phyloP scores from a whole-genome alignment of 1,140 invertebrate genomes.

The Dreissena polymorpha region DNA sequence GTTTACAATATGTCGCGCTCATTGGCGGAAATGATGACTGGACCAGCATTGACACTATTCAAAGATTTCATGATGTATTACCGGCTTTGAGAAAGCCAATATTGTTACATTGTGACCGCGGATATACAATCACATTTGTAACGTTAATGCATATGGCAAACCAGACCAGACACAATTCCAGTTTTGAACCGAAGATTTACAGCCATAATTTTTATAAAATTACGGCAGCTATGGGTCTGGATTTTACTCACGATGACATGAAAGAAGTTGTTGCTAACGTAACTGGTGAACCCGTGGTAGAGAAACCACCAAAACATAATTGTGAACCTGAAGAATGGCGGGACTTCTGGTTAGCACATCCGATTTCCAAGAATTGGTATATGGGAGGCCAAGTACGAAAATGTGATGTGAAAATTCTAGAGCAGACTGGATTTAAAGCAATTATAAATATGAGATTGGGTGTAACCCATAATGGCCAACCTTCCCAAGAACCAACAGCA shows the following conservation, averaged over 20 bases:
- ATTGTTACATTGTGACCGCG: constrained; percentile 66
- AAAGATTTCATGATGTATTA: constrained; percentile 60
- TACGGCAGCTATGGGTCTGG: constrained; percentile 66
- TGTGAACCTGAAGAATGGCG: constrained; percentile 64
- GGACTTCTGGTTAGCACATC: constrained; percentile 71
- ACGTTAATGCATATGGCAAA: constrained; percentile 71
- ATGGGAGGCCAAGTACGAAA: constrained; percentile 68
- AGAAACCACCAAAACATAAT: constrained; percentile 63
- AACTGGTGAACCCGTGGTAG: constrained; percentile 63
- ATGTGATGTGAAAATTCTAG: constrained; percentile 61
- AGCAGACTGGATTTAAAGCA: constrained; percentile 63
- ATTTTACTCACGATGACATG: constrained; percentile 65
- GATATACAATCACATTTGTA: constrained; percentile 70
- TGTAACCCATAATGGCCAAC: constrained; percentile 56
- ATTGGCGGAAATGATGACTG: constrained; percentile 65
- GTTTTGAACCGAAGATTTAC: constrained; percentile 58
- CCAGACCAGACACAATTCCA: constrained; percentile 51
- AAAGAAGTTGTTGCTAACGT: constrained; percentile 64
- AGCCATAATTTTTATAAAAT: constrained; percentile 68
- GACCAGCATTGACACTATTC: constrained; percentile 61
- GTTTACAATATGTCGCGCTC: constrained; percentile 62
- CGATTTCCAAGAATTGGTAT: constrained; percentile 72
- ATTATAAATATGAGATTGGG: constrained; percentile 70
- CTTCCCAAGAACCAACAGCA: constrained; percentile 67
- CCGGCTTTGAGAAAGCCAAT: constrained; percentile 61